phyloP scores from a whole-genome alignment of 2,888 invertebrate genomes.

The Hypercompe scribonia region DNA sequence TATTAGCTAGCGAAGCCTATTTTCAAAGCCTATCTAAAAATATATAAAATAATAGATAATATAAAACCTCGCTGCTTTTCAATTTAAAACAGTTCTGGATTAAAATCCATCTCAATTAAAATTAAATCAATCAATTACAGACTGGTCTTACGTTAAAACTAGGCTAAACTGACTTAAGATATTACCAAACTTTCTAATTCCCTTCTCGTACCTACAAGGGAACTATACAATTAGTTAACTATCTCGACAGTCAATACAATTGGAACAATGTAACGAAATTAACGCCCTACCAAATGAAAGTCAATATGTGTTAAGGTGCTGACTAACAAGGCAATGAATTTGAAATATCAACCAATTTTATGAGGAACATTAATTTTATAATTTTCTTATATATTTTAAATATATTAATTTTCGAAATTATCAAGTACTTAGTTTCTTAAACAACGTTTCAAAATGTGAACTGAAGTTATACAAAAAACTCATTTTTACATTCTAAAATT shows the following conservation, averaged over 20 bases:
- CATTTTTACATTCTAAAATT: background rate
- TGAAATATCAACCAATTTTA: background rate
- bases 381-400: background rate
- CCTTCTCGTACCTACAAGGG: background rate
- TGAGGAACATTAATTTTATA: background rate
- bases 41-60: too few relatives aligned
- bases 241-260: conserved; percentile 38
- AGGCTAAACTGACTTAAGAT: background rate
- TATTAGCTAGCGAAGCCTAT: too few relatives aligned
- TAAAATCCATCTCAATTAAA: background rate
- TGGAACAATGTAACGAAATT: conserved; percentile 50
- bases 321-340: background rate
- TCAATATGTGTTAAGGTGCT: conserved; percentile 39
- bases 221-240: conserved; percentile 31
- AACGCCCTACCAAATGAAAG: conserved; percentile 49
- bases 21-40: too few relatives aligned
- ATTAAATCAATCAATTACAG: background rate
- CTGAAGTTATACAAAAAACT: background rate
- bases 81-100: too few relatives aligned
- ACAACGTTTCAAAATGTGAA: too few relatives aligned
- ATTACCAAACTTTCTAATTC: background rate
- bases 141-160: background rate
- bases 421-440: background rate
- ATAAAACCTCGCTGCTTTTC: too few relatives aligned
- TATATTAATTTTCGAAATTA: background rate